Conservation (phyloP, 2,113 vertebrate genomes). For the Hippopotamus amphibius region DNA sequence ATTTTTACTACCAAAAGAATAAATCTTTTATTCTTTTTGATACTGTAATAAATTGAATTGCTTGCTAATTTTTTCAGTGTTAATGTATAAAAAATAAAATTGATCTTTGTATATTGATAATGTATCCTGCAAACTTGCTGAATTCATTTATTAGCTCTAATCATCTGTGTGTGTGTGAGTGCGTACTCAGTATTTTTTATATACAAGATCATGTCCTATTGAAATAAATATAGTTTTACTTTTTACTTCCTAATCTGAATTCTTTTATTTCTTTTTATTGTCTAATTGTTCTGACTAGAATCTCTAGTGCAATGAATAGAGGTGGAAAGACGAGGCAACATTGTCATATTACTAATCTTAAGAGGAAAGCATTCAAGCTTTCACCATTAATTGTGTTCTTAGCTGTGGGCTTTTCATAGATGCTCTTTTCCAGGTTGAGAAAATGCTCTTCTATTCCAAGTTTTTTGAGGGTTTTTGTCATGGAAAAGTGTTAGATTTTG, state of each 20-base stretch:
- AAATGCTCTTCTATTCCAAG: not conserved
- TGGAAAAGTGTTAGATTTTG: not conserved
- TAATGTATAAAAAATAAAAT: not conserved
- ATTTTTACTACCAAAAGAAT: not conserved
- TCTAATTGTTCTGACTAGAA: not conserved
- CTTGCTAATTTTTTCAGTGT: constrained; percentile 10
- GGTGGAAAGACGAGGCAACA: not conserved
- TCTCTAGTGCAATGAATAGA: not conserved
- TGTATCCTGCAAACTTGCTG: not conserved
- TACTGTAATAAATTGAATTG: not conserved
- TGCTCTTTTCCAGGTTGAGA: not conserved
- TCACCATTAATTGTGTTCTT: not conserved
- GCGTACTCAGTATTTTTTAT: not conserved
- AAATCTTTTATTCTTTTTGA: not conserved
- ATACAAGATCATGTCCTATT: not conserved
- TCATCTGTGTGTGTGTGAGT: not conserved
- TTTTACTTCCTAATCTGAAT: not conserved
- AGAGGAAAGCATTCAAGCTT: not conserved
- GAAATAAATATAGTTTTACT: not conserved
- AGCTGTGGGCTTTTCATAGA: not conserved
- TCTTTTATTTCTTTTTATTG: not conserved
- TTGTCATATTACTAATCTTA: not conserved
- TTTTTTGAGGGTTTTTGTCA: not conserved
- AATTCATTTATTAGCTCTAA: not conserved
- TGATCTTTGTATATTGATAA: not conserved